Evolutionary conservation across 2,113 vertebrate genomes (phyloP).

Genomic region (Gavia stellata): DNA sequence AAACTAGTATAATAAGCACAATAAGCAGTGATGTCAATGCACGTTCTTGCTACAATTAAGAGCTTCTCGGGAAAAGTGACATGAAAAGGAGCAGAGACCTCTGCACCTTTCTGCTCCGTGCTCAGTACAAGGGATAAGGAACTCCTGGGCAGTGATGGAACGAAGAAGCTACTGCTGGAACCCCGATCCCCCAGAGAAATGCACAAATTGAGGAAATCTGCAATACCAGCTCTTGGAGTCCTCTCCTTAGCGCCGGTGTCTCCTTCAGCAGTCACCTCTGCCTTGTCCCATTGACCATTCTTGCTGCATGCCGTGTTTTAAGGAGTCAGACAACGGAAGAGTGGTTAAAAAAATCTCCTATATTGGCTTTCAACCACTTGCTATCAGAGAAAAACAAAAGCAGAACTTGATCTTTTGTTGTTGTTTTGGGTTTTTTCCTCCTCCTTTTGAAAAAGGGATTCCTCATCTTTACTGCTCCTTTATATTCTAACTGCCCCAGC

Average conservation of each 20-base stretch:
- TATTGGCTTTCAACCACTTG: not conserved
- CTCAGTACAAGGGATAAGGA: not conserved
- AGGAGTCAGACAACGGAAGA: not conserved
- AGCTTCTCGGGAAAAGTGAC: not conserved
- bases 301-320: not conserved
- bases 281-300: not conserved
- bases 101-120: not conserved
- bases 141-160: not conserved
- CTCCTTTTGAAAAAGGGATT: constrained; percentile 51
- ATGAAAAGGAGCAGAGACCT: not conserved
- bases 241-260: not conserved
- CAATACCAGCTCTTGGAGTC: not conserved
- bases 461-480: constrained; percentile 36
- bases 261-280: not conserved
- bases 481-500: constrained; percentile 65
- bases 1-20: not conserved
- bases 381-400: constrained; percentile 38
- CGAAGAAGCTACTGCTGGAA: not conserved
- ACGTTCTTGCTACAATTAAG: not conserved
- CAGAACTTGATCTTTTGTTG: constrained; percentile 48
- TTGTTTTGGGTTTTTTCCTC: not conserved
- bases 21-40: not conserved
- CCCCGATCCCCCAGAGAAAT: not conserved
- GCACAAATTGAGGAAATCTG: not conserved
- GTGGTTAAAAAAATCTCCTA: not conserved